These are phyloP conservation scores for Psephotus haematonotus DNA, from an alignment of 2,113 vertebrate species.

Conservation along the genomic window DNA sequence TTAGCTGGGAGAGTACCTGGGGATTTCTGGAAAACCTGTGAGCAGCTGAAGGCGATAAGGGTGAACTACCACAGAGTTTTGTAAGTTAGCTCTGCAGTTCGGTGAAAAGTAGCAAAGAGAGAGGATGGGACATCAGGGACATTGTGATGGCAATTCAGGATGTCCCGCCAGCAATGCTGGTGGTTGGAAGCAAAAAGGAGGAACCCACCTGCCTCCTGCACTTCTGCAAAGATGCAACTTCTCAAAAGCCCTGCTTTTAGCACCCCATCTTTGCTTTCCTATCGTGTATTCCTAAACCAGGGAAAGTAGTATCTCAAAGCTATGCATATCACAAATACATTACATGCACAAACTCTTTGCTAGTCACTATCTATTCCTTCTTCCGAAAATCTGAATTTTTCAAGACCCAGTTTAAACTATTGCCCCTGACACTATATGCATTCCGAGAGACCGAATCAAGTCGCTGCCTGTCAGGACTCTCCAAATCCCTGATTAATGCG, in stretches of 20 bases:
- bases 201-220: accelerated
- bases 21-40: background rate
- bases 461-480: accelerated
- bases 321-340: background rate
- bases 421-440: accelerated
- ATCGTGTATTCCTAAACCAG: background rate
- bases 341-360: background rate
- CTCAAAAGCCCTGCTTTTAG: background rate
- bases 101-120: background rate
- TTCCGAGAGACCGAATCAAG: background rate
- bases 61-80: accelerated
- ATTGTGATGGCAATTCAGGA: background rate
- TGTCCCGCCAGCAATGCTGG: accelerated
- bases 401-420: background rate
- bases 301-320: background rate
- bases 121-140: background rate
- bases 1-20: background rate
- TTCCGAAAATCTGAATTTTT: accelerated
- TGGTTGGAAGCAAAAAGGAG: background rate
- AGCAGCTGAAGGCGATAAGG: background rate
- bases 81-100: background rate
- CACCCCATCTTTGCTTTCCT: background rate
- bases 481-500: accelerated
- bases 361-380: background rate
- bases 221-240: background rate